A percentile compares a stretch with the other conserved stretches of the same genome.
Conservation (phyloP, 2,888 invertebrate genomes). For the Trypoxylon attenuatum region DNA sequence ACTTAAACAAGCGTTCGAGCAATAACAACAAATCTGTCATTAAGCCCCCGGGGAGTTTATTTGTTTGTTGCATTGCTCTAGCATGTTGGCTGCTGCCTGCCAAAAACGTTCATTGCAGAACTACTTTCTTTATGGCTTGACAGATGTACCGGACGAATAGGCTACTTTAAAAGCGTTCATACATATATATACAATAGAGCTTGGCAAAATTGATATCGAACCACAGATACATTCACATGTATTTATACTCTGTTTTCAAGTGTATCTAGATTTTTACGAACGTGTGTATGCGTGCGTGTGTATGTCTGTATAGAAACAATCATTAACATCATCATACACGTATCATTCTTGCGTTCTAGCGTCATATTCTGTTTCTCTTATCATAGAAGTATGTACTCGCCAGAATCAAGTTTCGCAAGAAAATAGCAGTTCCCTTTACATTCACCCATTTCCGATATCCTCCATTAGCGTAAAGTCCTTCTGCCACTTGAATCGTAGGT, state of each 20-base stretch:
- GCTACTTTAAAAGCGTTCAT: slow-evolving; percentile 29
- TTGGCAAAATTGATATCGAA: slow-evolving; percentile 51
- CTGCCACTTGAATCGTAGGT: too few species aligned
- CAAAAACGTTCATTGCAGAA: slow-evolving; percentile 63
- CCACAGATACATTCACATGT: slow-evolving; percentile 46
- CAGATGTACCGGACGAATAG: slow-evolving; percentile 44
- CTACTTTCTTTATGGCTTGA: slow-evolving; percentile 58
- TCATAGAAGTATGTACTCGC: slow-evolving; percentile 28
- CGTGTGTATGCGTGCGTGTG: too few species aligned
- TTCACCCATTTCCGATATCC: slow-evolving; percentile 11
- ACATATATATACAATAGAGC: slow-evolving; percentile 50
- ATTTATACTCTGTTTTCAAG: slow-evolving; percentile 40
- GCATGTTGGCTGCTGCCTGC: slow-evolving; percentile 74
- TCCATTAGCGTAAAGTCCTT: too few species aligned
- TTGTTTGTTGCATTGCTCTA: slow-evolving; percentile 70
- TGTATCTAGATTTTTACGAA: slow-evolving; percentile 36
- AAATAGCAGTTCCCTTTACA: slow-evolving; percentile 27
- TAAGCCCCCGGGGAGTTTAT: slow-evolving; percentile 57
- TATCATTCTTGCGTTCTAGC: slow-evolving; percentile 54
- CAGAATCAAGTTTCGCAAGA: slow-evolving; percentile 18
- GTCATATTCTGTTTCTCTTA: slow-evolving; percentile 37
- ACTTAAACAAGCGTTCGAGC: slow-evolving; percentile 12
- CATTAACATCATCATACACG: slow-evolving; percentile 60
- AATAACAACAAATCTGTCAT: slow-evolving; percentile 51
- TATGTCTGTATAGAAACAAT: slow-evolving; percentile 43